Percentiles rank a stretch among this genome's conserved stretches.
Conservation (phyloP, 2,888 invertebrate species). For the Ormyrus labotus region DNA sequence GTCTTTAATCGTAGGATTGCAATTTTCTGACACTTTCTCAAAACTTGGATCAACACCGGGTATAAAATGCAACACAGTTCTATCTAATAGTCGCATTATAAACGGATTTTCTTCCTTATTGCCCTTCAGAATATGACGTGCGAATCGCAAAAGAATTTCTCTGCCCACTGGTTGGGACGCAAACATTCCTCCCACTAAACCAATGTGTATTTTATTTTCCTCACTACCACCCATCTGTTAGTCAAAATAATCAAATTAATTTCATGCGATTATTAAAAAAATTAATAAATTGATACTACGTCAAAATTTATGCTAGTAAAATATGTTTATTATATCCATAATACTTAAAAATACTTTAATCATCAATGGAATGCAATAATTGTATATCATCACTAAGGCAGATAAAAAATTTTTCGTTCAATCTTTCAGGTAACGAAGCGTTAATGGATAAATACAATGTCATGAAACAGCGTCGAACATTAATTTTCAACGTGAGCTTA, state of each 20-base stretch:
- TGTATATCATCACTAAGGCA: neutral
- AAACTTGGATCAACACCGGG: slow-evolving; percentile 82
- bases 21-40: slow-evolving; percentile 75
- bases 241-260: neutral
- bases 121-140: slow-evolving; percentile 87
- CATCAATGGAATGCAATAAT: no score
- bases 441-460: neutral
- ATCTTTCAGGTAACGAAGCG: neutral
- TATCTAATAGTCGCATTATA: slow-evolving; percentile 81
- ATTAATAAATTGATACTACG: neutral
- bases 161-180: slow-evolving; percentile 89
- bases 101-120: slow-evolving; percentile 82
- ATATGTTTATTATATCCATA: neutral
- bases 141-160: slow-evolving; percentile 89
- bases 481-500: slow-evolving; percentile 71
- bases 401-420: neutral
- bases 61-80: slow-evolving; percentile 87
- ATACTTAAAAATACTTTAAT: neutral
- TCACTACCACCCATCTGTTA: slow-evolving; percentile 86
- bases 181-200: slow-evolving; percentile 89
- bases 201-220: slow-evolving; percentile 89
- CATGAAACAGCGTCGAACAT: slow-evolving; percentile 1
- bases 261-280: no score
- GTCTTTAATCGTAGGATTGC: slow-evolving; percentile 75
- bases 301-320: neutral